Conservation (phyloP, 2,113 vertebrate genomes). For the Anguilla japonica region DNA sequence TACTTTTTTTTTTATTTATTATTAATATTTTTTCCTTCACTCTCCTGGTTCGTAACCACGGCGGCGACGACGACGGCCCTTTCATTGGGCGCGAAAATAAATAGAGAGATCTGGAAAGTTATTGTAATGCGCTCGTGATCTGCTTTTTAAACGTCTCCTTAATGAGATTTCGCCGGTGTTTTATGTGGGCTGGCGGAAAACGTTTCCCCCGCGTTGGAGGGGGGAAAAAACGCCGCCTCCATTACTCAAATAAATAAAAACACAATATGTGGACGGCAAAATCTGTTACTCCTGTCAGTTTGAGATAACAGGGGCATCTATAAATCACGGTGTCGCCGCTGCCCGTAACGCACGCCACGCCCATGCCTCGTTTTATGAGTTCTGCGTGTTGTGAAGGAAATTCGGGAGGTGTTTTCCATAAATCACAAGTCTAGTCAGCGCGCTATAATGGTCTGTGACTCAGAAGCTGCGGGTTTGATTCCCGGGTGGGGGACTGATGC, state of each 20-base stretch:
- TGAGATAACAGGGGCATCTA: not conserved
- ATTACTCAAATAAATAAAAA: constrained; percentile 19
- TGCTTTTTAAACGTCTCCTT: constrained; percentile 11
- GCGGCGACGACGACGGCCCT: not conserved
- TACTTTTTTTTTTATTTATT: not conserved
- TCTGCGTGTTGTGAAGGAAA: not conserved
- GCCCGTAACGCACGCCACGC: not conserved
- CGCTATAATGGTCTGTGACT: too few species aligned
- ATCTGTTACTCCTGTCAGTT: constrained; percentile 9
- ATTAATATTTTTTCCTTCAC: not conserved
- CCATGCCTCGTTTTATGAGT: not conserved
- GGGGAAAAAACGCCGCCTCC: not conserved
- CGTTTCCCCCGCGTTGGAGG: not conserved
- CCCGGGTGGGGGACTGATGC: too few species aligned
- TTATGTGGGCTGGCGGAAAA: constrained; percentile 24
- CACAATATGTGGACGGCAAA: not conserved
- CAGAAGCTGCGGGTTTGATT: too few species aligned
- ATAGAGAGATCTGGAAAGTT: constrained; percentile 26
- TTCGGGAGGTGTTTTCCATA: not conserved
- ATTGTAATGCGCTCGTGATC: constrained; percentile 16
- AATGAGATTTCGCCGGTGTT: constrained; percentile 32
- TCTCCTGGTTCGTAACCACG: not conserved
- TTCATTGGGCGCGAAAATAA: not conserved
- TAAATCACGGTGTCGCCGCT: not conserved
- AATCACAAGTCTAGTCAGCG: not conserved